Conservation (phyloP, 2,113 vertebrate species). For the Takifugu bimaculatus region DNA sequence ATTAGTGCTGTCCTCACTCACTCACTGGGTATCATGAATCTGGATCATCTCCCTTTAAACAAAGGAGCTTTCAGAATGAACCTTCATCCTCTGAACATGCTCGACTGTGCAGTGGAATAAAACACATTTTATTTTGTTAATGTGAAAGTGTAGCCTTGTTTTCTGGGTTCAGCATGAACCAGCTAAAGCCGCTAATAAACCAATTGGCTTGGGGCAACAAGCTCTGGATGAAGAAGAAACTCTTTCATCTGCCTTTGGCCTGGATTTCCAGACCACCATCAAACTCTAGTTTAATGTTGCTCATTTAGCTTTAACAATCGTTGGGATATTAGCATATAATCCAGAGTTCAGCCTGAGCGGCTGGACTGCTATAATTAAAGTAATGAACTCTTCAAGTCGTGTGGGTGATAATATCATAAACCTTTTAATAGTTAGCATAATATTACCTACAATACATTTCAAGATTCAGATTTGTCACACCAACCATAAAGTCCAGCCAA, state of each 20-base stretch:
- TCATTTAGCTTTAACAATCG: constrained; percentile 3
- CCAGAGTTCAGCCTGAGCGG: neutral
- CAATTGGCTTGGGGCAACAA: constrained; percentile 2
- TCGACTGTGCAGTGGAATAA: no score
- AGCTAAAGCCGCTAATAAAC: constrained; percentile 4
- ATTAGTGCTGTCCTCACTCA: no score
- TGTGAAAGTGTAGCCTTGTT: no score
- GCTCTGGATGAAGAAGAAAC: neutral
- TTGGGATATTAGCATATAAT: neutral
- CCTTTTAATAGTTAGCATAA: neutral
- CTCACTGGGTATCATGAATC: no score
- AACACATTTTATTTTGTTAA: no score
- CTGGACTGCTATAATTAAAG: constrained; percentile 2
- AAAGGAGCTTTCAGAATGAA: no score
- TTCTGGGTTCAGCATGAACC: neutral
- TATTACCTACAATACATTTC: neutral
- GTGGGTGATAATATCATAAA: neutral
- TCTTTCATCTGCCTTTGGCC: neutral
- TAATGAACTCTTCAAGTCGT: neutral
- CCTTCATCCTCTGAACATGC: no score
- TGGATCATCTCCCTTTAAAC: no score
- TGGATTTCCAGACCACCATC: constrained; percentile 2
- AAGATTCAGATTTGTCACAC: no score
- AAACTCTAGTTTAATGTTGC: neutral
- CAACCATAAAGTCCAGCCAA: no score